Percentiles rank a stretch among this genome's conserved stretches.
Evolutionary conservation across 2,797 vertebrate species (phyloP).

Genomic region (Eulemur coronatus): DNA sequence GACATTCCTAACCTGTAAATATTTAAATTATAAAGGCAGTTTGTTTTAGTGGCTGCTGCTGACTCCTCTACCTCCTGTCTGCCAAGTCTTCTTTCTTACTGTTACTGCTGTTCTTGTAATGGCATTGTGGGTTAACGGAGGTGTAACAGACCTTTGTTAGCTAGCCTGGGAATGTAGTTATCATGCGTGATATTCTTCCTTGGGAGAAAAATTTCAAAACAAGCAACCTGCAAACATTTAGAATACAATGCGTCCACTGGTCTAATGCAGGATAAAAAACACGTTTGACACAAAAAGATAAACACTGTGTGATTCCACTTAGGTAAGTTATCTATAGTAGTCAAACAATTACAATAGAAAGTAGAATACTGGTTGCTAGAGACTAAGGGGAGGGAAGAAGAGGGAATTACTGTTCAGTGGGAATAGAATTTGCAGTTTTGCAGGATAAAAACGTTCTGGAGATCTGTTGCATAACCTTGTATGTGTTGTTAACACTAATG

Average conservation of each 20-base stretch:
- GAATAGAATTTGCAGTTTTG: neutral
- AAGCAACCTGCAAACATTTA: neutral
- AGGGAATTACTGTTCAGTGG: neutral
- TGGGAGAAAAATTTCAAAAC: neutral
- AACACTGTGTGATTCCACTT: neutral
- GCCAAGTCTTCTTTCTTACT: neutral
- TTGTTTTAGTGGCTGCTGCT: neutral
- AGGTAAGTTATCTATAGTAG: neutral
- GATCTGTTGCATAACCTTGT: neutral
- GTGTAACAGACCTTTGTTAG: neutral
- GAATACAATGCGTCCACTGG: neutral
- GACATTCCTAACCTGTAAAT: neutral
- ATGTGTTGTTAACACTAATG: neutral
- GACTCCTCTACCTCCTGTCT: neutral
- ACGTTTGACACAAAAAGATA: neutral
- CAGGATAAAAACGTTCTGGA: neutral
- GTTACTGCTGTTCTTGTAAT: neutral
- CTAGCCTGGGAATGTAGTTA: neutral
- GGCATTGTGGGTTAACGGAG: neutral
- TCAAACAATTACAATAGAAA: neutral
- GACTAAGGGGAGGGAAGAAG: neutral
- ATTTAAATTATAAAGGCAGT: neutral
- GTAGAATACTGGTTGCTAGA: neutral
- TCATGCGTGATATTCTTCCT: neutral
- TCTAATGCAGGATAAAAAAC: conserved; percentile 68